These are phyloP conservation scores for Felis chaus DNA, from an alignment of 2,113 vertebrate genomes.

Conservation along the genomic window DNA sequence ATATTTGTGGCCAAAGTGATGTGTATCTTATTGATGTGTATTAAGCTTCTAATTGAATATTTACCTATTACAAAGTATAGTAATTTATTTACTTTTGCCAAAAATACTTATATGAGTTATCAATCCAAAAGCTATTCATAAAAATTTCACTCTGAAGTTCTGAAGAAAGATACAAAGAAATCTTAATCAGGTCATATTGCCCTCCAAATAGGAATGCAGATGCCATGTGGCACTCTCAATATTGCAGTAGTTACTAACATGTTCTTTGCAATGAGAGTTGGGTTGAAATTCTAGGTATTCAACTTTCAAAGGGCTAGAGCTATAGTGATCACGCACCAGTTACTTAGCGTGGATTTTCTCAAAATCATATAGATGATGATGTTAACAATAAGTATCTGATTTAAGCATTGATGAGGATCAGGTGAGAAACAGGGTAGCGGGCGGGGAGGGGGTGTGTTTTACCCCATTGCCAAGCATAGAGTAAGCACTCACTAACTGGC, in stretches of 20 bases:
- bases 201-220: background rate
- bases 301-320: background rate
- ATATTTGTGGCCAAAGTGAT: background rate
- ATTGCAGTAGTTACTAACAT: background rate
- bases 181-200: background rate
- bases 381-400: background rate
- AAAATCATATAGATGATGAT: background rate
- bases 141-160: background rate
- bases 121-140: background rate
- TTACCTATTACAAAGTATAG: background rate
- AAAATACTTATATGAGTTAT: background rate
- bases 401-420: background rate
- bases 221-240: background rate
- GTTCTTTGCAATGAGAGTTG: background rate
- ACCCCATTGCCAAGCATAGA: background rate
- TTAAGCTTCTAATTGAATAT: background rate
- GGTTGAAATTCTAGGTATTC: background rate
- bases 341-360: background rate
- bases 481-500: background rate
- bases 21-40: background rate
- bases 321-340: rapidly evolving
- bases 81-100: background rate
- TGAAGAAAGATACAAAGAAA: background rate
- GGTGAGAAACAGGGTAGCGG: background rate
- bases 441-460: background rate